Conservation (phyloP, 2,888 invertebrate genomes). For the Argynnis bischoffii region DNA sequence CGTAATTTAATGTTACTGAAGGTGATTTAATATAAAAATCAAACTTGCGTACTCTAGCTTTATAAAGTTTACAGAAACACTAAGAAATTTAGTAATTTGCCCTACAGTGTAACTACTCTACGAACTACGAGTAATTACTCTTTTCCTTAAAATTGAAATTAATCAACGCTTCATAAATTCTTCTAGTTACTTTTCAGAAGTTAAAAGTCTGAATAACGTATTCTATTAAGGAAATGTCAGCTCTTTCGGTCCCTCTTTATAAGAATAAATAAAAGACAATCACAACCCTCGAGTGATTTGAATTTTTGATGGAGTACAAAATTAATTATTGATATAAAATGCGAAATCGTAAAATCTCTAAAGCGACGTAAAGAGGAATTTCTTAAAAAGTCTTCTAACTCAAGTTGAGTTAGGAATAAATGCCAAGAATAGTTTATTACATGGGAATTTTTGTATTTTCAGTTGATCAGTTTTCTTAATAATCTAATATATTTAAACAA, state of each 20-base stretch:
- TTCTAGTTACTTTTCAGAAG: background rate
- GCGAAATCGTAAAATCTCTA: constrained; percentile 5
- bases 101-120: too few species aligned
- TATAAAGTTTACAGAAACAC: too few species aligned
- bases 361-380: constrained; percentile 5
- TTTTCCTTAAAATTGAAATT: background rate
- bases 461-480: too few species aligned
- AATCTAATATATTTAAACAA: too few species aligned
- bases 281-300: constrained; percentile 6
- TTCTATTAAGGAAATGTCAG: background rate
- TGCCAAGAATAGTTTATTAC: constrained; percentile 5
- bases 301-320: constrained; percentile 10
- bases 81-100: too few species aligned
- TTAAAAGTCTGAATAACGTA: constrained; percentile 2
- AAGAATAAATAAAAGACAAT: constrained; percentile 3
- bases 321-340: constrained; percentile 15
- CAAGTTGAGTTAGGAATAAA: background rate
- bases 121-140: too few species aligned
- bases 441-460: too few species aligned
- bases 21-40: too few species aligned
- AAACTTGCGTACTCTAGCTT: too few species aligned
- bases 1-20: too few species aligned
- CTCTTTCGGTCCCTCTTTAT: background rate
- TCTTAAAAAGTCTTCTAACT: constrained; percentile 10
- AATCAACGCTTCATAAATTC: background rate